Evolutionary conservation across 2,888 invertebrate species (phyloP), one percentile per base, ranked within the genome.

Genomic region (Ryuthela nishihirai): DNA sequence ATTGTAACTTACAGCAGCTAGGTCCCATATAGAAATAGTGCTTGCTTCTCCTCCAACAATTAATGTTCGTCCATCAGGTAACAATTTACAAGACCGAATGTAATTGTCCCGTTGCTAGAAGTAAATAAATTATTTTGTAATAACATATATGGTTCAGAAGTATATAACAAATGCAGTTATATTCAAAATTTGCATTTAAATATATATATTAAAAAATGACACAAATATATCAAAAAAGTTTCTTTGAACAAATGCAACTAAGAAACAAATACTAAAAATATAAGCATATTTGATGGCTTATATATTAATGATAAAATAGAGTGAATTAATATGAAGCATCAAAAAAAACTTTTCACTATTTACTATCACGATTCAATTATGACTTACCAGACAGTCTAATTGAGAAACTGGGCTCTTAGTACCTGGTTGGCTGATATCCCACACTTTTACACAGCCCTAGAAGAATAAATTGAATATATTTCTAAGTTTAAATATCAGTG

Each of bases 21-120:
- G 77, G 77, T 97, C 97, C 94, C 95, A 98, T 68, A 97, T 92
- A 53, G 92, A 91, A 65, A 97, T 81, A 71, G 91, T 93, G 67
- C 88, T 88, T 38, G 95, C 94, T 76, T 97, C 97, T 7, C 97
- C 97, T 47, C 97, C 97, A 52, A 98, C 97, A 67, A 98, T 88
- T 54, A 98, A 77, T 40, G 95, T 95, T 54, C 92, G 80, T 0
- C 93, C 93, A 75, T 97, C 97, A 0, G 91, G 91, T 54, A 97
- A 78, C 24, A 98, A 80, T 76, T 97, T 97, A 67, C 97, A 95
- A 24, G 94, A 94, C 62, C 94, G 81, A 68, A 98, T 95, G 78
- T 97, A 97, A 78, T 93, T 94, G 75, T 97, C 95, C 46, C 92
- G 80, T 84, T 94, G 93, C 84, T 62, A 21, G 2, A 52, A 58